Percentiles rank a stretch among this genome's conserved stretches.
Evolutionary conservation across 2,888 invertebrate genomes (phyloP).

Genomic region (Aplocera efformata): DNA sequence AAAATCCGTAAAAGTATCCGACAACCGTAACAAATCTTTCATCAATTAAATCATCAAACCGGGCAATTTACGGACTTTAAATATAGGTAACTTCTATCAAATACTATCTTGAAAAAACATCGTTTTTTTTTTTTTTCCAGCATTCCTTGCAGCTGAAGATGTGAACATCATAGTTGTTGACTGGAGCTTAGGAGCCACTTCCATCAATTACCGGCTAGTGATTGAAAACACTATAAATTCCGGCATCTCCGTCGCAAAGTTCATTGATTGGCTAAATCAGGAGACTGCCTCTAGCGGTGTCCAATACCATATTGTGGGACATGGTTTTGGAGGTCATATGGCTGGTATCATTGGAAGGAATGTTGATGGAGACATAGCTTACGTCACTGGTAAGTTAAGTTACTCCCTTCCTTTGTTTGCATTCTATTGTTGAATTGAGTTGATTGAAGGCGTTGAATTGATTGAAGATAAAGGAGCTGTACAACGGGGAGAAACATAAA

Average conservation of each 20-base stretch:
- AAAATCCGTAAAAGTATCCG: too few relatives aligned
- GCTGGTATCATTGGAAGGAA: conserved; percentile 56
- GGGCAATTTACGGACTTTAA: too few relatives aligned
- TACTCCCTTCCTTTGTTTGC: too few relatives aligned
- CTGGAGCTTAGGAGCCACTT: conserved; percentile 53
- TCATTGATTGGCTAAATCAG: conserved; percentile 53
- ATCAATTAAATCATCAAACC: too few relatives aligned
- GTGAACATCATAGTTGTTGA: conserved; percentile 61
- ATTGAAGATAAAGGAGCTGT: too few relatives aligned
- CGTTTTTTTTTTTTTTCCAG: conserved; percentile 37
- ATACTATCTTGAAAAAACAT: too few relatives aligned
- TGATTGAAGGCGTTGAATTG: too few relatives aligned
- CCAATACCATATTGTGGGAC: conserved; percentile 56
- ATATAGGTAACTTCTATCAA: too few relatives aligned
- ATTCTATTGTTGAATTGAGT: too few relatives aligned
- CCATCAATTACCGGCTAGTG: conserved; percentile 39
- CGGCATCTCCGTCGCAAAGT: conserved; percentile 47
- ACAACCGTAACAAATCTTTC: too few relatives aligned
- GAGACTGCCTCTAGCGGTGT: conserved; percentile 34
- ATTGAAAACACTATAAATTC: conserved; percentile 48
- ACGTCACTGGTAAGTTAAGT: conserved; percentile 50
- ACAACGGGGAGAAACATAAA: too few relatives aligned
- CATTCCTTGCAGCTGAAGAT: conserved; percentile 51
- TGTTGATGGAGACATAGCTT: conserved; percentile 44
- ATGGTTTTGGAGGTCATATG: conserved; percentile 57